phyloP scores from a whole-genome alignment of 2,797 vertebrate genomes.

The Neostethus bicornis region DNA sequence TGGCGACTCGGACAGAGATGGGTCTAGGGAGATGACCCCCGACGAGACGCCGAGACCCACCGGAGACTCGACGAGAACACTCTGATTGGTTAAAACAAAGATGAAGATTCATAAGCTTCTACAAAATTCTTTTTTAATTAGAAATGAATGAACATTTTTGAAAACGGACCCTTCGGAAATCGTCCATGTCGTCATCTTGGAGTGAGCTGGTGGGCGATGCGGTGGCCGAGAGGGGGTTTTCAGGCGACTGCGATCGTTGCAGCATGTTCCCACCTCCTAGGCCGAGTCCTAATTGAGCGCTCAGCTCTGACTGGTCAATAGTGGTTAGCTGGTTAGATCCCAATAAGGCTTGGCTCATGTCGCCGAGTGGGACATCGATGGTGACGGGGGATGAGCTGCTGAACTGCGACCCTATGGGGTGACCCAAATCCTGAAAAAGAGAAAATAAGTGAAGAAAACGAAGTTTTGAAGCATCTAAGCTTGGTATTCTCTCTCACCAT shows the following conservation, averaged over 20 bases:
- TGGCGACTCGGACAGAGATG: conserved; percentile 60
- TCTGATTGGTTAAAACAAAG: conserved; percentile 52
- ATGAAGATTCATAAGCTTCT: not conserved
- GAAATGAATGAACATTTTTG: not conserved
- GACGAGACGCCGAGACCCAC: conserved; percentile 75
- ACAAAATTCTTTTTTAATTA: not conserved
- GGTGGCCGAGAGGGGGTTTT: conserved; percentile 83
- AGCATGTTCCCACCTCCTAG: conserved; percentile 84
- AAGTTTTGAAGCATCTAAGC: not conserved
- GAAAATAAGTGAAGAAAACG: not conserved
- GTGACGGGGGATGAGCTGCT: conserved; percentile 89
- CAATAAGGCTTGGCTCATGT: conserved; percentile 86
- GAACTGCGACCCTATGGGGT: conserved; percentile 89
- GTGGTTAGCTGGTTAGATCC: conserved; percentile 89
- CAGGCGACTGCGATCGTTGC: conserved; percentile 82
- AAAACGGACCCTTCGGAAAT: conserved; percentile 83
- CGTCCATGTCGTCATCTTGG: conserved; percentile 89
- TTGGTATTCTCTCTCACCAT: conserved; percentile 70
- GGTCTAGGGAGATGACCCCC: conserved; percentile 72
- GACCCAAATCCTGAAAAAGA: conserved; percentile 84
- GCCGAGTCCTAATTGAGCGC: conserved; percentile 88
- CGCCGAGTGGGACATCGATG: conserved; percentile 89
- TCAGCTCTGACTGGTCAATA: conserved; percentile 93
- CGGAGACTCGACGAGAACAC: conserved; percentile 79
- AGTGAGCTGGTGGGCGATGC: conserved; percentile 88